These are phyloP conservation scores for Drosophila tripunctata DNA, from an alignment of 2,888 invertebrate species.

Conservation along the genomic window DNA sequence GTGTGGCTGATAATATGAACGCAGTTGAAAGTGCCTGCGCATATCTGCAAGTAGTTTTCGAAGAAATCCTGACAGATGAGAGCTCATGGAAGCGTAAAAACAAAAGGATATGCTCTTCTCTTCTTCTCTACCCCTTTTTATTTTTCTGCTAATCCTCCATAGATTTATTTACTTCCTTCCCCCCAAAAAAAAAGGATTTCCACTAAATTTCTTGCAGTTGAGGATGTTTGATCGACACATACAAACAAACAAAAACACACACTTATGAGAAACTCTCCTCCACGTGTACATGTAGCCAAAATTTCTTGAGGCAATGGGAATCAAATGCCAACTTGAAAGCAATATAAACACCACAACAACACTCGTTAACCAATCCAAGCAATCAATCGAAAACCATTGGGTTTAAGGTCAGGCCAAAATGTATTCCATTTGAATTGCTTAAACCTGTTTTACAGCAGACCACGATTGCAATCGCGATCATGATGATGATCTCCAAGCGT, in stretches of 20 bases:
- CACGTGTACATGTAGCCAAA: constrained; percentile 59
- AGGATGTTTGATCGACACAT: constrained; percentile 24
- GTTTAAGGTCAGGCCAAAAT: constrained; percentile 61
- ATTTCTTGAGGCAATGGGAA: constrained; percentile 78
- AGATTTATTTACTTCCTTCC: no score
- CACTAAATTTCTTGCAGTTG: constrained; percentile 45
- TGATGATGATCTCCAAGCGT: neutral
- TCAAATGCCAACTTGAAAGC: constrained; percentile 79
- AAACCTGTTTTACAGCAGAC: constrained; percentile 66
- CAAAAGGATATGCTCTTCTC: constrained; percentile 30
- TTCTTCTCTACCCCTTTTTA: constrained; percentile 1
- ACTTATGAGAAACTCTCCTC: no score
- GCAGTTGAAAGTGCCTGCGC: constrained; percentile 71
- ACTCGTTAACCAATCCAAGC: constrained; percentile 29
- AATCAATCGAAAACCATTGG: neutral
- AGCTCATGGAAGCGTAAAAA: constrained; percentile 10
- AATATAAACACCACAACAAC: constrained; percentile 53
- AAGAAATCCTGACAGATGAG: constrained; percentile 9
- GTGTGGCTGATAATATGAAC: constrained; percentile 48
- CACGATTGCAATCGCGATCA: neutral
- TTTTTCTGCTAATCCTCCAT: constrained; percentile 14
- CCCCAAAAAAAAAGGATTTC: constrained; percentile 28
- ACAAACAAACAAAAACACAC: neutral
- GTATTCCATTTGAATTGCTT: constrained; percentile 54
- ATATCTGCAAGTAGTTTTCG: constrained; percentile 32